Evolutionary conservation across 2,113 vertebrate species (phyloP), one percentile per base, ranked within the genome.

Genomic region (Ivindomyrus marchei): DNA sequence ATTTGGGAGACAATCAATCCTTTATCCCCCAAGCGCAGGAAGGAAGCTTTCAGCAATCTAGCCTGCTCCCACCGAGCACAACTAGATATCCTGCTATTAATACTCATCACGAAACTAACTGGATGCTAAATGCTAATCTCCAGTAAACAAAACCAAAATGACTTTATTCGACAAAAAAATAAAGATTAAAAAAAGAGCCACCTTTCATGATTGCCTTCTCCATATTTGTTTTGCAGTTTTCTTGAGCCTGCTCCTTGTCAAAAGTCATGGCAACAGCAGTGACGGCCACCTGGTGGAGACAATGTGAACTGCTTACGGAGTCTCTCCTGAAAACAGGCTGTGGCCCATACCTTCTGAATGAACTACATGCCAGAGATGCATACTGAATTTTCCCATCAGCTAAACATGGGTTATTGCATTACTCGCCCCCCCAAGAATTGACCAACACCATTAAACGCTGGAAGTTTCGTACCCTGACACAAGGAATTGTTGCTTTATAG

Each of bases 221-320:
- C 86, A 87, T 49, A 58, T 94, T 92, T 49, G 91, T 89, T 94
- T 94, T 97, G 90, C 92, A 92, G 58, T 94, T 95, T 91, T 98
- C 97, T 87, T 97, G 95, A 31, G 94, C 92, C 93, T 98, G 97
- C 88, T 98, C 97, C 95, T 97, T 99, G 93, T 99, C 97, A 86
- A 97, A 99, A 3, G 97, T 98, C 96, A 99, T 99, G 87, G 98
- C 98, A 92, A 99, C 98, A 1, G 98, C 98, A 56, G 98, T 99
- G 92, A 99, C 98, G 5, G 98, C 96, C 36, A 99, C 97, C 98
- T 99, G 93, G 1, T 85, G 24, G 90, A 90, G 27, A 50, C 50
- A 53, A 87, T 50, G 85, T n/a, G n/a, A 36, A 36, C 31, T 49
- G 19, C 13, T 91, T 86, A 85, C 56, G 52, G 89, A 1, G 52